Conservation (phyloP, 2,888 invertebrate species). For the Amiota mariae region DNA sequence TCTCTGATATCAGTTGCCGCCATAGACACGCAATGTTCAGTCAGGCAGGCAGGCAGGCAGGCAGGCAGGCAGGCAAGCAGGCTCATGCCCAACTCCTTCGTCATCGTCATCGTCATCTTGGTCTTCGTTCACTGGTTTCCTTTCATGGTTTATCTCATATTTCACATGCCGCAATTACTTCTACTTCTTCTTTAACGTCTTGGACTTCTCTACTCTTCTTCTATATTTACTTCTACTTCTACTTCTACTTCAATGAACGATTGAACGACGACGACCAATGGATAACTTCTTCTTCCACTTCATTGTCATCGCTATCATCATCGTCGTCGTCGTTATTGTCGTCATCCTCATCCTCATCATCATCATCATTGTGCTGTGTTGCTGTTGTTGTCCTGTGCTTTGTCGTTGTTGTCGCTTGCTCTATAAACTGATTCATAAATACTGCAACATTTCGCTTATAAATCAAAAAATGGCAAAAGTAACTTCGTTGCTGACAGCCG, state of each 20-base stretch:
- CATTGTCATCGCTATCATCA: constrained; percentile 2
- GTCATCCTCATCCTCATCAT: not conserved
- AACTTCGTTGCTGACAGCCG: constrained; percentile 63
- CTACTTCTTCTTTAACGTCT: constrained; percentile 56
- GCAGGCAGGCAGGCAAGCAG: not conserved
- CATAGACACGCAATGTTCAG: constrained; percentile 18
- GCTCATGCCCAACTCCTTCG: not conserved
- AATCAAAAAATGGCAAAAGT: constrained; percentile 63
- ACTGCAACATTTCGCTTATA: constrained; percentile 69
- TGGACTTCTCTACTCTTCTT: constrained; percentile 30
- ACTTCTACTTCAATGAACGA: constrained; percentile 49
- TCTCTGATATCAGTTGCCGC: constrained; percentile 26
- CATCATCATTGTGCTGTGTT: not conserved
- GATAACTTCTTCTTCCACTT: constrained; percentile 4
- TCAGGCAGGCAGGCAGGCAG: constrained; percentile 11
- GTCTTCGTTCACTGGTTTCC: constrained; percentile 9
- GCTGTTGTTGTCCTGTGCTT: constrained; percentile 17
- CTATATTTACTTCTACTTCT: not conserved
- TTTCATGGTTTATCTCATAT: constrained; percentile 59
- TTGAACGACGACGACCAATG: constrained; percentile 38
- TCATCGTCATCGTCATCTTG: constrained; percentile 8
- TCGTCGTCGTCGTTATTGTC: not conserved
- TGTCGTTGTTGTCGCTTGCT: constrained; percentile 41
- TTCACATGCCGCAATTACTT: constrained; percentile 66
- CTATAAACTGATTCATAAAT: constrained; percentile 64